Base-by-base conservation (phyloP, 2,113 vertebrate genomes). In the Macroglossus sobrinus region DNA sequence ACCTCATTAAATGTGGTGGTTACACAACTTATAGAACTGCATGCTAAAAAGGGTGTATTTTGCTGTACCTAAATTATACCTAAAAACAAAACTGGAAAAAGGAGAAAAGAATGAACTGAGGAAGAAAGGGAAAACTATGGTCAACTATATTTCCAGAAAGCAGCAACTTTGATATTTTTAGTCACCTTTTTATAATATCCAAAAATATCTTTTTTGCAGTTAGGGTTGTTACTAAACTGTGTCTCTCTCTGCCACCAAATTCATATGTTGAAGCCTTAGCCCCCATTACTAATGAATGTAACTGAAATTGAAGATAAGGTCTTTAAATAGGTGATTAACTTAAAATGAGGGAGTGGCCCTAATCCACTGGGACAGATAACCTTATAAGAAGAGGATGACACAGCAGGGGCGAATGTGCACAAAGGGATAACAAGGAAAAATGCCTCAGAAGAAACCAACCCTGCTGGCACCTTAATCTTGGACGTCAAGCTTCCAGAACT, bases 201-300 rank as follows among this genome's bases (percentile, higher is more conserved):
- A 50, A 80, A n/a, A 92, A n/a, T 92, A 30, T 87, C 28, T 89
- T 82, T 82, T 86, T 80, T 89, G n/a, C 21, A 93, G 53, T 88
- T 84, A 94, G 50, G 53, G n/a, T 72, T 64, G 57, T 55, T 86
- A 55, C 74, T 87, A 38, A 95, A 81, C 5, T 63, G 13, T 80
- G 66, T 43, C 38, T 24, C 71, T 12, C 38, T 22, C 6, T 7
- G 4, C 57, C 11, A n/a, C 21, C 12, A 76, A 84, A 50, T 90
- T 61, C 66, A 18, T 22, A 72, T 64, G 47, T 35, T 94, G 55
- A 80, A 76, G 47, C 45, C 15, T 30, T n/a, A 64, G 43, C 28
- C 35, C 38, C 45, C 68, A 82, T 4, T 43, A 64, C 43, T 30
- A 89, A 63, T 82, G 38, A 92, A 43, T 75, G 30, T 76, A 93